Evolutionary conservation across 2,888 invertebrate genomes (phyloP).

Genomic region (Ectropis crepuscularia): DNA sequence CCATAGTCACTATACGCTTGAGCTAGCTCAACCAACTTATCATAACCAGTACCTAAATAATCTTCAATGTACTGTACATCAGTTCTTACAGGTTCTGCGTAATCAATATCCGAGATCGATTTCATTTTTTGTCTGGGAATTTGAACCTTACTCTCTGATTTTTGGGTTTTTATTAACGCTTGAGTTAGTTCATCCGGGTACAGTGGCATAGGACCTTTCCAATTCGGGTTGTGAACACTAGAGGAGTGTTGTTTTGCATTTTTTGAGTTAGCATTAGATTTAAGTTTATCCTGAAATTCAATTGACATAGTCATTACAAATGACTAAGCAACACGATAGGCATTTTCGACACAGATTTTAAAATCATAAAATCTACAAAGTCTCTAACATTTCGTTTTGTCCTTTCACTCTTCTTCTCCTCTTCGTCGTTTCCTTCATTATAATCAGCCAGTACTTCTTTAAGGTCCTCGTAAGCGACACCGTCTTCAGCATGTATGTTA

Average conservation of each 20-base stretch:
- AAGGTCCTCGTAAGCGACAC: conserved; percentile 60
- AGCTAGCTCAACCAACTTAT: conserved; percentile 60
- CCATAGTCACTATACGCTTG: conserved; percentile 80
- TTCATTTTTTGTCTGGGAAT: conserved; percentile 39
- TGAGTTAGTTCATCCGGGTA: conserved; percentile 68
- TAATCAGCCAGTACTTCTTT: conserved; percentile 62
- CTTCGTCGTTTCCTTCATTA: conserved; percentile 53
- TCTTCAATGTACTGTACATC: conserved; percentile 68
- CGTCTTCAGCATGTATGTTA: conserved; percentile 58
- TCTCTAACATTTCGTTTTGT: conserved; percentile 48
- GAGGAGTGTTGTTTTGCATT: not conserved
- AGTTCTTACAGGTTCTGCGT: conserved; percentile 43
- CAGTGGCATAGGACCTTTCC: conserved; percentile 70
- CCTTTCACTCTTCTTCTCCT: conserved; percentile 51
- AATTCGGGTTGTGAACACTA: conserved; percentile 59
- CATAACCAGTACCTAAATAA: conserved; percentile 59
- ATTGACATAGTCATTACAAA: not conserved
- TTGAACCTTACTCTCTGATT: conserved; percentile 27
- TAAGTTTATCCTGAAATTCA: conserved; percentile 1
- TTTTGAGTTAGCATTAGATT: not conserved
- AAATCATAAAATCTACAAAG: not conserved
- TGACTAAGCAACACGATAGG: not conserved
- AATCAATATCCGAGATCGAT: conserved; percentile 37
- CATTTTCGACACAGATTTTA: no score
- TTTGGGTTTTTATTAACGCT: conserved; percentile 55